A percentile compares a stretch with the other conserved stretches of the same genome.
Conservation (phyloP, 30 jellyfish, hydroid and myxozoan genomes). For the Pelagia noctiluca region DNA sequence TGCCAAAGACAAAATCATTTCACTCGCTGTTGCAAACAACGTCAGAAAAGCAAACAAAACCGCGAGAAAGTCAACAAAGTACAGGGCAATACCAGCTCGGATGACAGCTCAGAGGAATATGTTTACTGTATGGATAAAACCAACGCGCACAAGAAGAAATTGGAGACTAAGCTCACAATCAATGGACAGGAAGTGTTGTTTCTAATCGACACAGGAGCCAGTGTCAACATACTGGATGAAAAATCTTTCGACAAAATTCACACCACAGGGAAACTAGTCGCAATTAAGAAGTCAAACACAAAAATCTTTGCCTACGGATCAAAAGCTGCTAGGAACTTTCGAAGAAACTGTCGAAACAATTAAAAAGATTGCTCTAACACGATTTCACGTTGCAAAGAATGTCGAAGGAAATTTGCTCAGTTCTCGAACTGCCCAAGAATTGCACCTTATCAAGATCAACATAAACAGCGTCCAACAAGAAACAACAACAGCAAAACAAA, state of each 20-base stretch:
- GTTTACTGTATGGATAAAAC: constrained; percentile 22
- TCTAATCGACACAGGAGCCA: constrained; percentile 57
- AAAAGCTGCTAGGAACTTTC: background rate
- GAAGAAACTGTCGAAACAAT: background rate
- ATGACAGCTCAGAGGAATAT: constrained; percentile 46
- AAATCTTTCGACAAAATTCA: constrained; percentile 7
- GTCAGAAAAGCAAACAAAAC: background rate
- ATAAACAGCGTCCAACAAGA: constrained; percentile 4
- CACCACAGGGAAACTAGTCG: constrained; percentile 6
- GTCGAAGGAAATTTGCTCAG: constrained; percentile 17
- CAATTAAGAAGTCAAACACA: constrained; percentile 5
- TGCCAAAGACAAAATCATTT: constrained; percentile 56
- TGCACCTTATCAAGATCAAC: constrained; percentile 21
- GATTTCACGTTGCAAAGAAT: constrained; percentile 9
- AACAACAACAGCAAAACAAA: constrained; percentile 5
- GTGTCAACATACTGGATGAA: constrained; percentile 21
- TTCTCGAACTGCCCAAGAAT: constrained; percentile 2
- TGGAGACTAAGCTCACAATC: constrained; percentile 31
- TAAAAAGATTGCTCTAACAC: background rate
- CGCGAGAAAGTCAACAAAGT: constrained; percentile 17
- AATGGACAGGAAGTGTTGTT: constrained; percentile 17
- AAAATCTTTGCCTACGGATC: constrained; percentile 12
- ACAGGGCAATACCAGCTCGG: constrained; percentile 45
- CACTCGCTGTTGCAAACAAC: constrained; percentile 43
- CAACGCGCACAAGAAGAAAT: constrained; percentile 16